A percentile compares a stretch with the other conserved stretches of the same genome.
Evolutionary conservation across 2,888 invertebrate species (phyloP).

Genomic region (Miltochrista miniata): DNA sequence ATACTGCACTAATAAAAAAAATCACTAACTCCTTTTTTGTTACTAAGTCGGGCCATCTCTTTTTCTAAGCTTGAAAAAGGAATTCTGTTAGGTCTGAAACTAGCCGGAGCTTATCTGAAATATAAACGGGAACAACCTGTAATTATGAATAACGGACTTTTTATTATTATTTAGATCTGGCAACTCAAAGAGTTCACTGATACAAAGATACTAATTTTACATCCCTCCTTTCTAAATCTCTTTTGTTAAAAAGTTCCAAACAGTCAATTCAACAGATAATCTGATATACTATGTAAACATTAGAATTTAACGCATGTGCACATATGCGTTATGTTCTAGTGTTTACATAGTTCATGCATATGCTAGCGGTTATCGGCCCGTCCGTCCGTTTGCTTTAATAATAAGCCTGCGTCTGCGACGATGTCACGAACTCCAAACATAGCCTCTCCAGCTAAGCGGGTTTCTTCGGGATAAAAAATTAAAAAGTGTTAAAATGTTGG

Average conservation of each 20-base stretch:
- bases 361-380: conserved; percentile 77
- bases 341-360: conserved; percentile 77
- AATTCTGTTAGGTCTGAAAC: no score
- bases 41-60: no score
- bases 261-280: no score
- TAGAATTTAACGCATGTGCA: conserved; percentile 1
- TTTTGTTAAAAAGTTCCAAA: no score
- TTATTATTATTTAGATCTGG: background rate
- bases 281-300: no score
- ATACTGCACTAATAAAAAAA: no score
- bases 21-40: no score
- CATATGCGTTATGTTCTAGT: conserved; percentile 48
- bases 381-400: conserved; percentile 77
- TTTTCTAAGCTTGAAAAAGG: no score
- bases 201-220: background rate
- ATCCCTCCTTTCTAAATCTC: background rate
- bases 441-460: conserved; percentile 50
- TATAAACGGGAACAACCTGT: no score
- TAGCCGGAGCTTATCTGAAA: no score
- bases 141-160: no score
- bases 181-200: background rate
- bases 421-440: conserved; percentile 80
- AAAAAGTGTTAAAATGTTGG: conserved; percentile 53
- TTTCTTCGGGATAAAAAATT: conserved; percentile 51
- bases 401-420: conserved; percentile 69